Evolutionary conservation across 2,113 vertebrate genomes (phyloP).

Genomic region (Grus americana): DNA sequence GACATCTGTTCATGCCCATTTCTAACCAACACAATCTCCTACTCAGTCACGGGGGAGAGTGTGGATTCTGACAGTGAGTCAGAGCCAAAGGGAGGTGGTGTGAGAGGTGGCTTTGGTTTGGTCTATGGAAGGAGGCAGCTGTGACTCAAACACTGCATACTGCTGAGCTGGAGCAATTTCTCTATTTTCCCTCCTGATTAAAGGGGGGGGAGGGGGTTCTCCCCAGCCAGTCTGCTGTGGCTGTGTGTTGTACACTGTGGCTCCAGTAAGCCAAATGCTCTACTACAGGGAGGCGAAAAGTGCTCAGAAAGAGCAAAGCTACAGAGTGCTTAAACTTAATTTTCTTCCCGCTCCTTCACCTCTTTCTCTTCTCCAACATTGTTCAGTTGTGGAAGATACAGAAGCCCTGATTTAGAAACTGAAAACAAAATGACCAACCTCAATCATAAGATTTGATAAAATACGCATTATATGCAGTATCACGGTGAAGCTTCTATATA

Average conservation of each 20-base stretch:
- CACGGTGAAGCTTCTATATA: neutral
- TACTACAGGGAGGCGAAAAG: neutral
- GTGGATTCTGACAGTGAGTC: conserved; percentile 44
- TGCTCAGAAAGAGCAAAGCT: neutral
- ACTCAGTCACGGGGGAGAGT: conserved; percentile 19
- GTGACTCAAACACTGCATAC: conserved; percentile 9
- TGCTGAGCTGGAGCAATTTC: neutral
- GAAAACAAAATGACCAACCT: neutral
- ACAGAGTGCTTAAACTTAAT: neutral
- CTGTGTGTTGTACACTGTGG: neutral
- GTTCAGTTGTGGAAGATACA: neutral
- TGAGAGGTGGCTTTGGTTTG: conserved; percentile 21
- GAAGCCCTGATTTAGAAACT: neutral
- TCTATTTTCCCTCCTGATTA: neutral
- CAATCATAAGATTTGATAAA: neutral
- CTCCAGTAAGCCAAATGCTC: neutral
- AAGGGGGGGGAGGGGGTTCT: neutral
- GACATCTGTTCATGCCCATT: conserved; percentile 51
- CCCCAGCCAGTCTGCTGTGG: neutral
- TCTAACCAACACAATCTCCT: conserved; percentile 33
- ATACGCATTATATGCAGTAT: neutral
- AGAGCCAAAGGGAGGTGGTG: conserved; percentile 8
- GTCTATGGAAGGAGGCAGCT: neutral
- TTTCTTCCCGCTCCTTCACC: neutral
- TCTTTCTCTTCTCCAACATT: neutral